phyloP scores from a whole-genome alignment of 2,797 vertebrate species.

The Sebastes diaconus region DNA sequence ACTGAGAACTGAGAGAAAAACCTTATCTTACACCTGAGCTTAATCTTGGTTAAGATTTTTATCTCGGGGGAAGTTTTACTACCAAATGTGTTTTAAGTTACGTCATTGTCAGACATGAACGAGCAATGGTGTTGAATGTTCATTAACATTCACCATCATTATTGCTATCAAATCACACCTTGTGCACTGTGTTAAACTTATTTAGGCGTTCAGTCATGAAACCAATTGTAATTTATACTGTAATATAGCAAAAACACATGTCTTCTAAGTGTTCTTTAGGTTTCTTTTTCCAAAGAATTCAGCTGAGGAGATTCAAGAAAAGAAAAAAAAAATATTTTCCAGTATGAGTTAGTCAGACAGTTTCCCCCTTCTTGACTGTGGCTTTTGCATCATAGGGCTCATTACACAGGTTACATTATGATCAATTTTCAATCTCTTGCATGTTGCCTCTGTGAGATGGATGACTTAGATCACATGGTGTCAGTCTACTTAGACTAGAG shows the following conservation, averaged over 20 bases:
- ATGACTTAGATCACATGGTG: background rate
- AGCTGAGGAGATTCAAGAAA: background rate
- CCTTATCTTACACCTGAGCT: constrained; percentile 11
- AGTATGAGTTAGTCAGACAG: constrained; percentile 37
- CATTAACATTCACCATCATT: background rate
- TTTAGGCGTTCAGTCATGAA: background rate
- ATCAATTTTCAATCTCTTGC: background rate
- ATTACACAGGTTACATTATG: background rate
- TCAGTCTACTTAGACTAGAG: background rate
- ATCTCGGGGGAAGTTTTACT: constrained; percentile 34
- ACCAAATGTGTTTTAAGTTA: constrained; percentile 1
- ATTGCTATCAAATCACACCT: background rate
- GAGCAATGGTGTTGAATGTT: background rate
- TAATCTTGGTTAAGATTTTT: constrained; percentile 34
- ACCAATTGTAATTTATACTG: background rate
- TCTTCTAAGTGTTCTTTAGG: constrained; percentile 1
- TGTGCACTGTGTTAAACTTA: background rate
- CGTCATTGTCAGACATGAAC: background rate
- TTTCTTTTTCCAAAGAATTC: constrained; percentile 68
- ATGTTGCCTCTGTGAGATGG: background rate
- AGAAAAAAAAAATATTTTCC: constrained; percentile 45
- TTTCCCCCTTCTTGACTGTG: constrained; percentile 42
- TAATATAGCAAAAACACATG: background rate
- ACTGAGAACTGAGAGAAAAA: constrained; percentile 50
- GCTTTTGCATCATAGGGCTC: constrained; percentile 24